A percentile compares a stretch with the other conserved stretches of the same genome.
Evolutionary conservation across 2,113 vertebrate species (phyloP).

Genomic region (Probosciger aterrimus): DNA sequence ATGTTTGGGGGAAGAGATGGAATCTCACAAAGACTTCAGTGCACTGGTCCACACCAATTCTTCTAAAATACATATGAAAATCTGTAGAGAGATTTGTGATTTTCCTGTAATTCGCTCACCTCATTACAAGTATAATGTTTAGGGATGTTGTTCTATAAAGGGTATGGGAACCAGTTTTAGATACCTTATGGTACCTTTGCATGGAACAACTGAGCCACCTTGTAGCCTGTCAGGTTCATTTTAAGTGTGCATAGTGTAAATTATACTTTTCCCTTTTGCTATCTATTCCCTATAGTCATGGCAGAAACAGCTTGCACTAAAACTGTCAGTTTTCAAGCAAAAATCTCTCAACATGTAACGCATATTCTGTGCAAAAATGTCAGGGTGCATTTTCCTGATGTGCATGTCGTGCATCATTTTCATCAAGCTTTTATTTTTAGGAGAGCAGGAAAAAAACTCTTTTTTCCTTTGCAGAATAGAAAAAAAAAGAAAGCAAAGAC

Average conservation of each 20-base stretch:
- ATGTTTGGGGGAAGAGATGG: neutral
- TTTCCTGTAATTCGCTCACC: neutral
- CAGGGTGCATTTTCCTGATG: conserved; percentile 70
- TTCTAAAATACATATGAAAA: neutral
- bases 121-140: neutral
- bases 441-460: neutral
- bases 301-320: conserved; percentile 73
- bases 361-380: conserved; percentile 67
- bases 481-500: neutral
- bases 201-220: conserved; percentile 12
- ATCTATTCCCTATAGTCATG: conserved; percentile 59
- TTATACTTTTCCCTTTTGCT: conserved; percentile 49
- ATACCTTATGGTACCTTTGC: conserved; percentile 6
- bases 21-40: neutral
- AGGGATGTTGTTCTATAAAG: neutral
- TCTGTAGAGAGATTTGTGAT: neutral
- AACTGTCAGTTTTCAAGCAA: conserved; percentile 75
- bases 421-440: conserved; percentile 71
- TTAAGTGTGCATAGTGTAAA: neutral
- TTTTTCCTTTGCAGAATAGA: neutral
- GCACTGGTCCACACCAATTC: neutral
- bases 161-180: neutral
- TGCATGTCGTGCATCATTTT: conserved; percentile 61
- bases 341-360: conserved; percentile 67
- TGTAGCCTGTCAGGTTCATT: conserved; percentile 38